Evolutionary conservation across 2,888 invertebrate genomes (phyloP).

Genomic region (Lordiphosa fenestrarum): DNA sequence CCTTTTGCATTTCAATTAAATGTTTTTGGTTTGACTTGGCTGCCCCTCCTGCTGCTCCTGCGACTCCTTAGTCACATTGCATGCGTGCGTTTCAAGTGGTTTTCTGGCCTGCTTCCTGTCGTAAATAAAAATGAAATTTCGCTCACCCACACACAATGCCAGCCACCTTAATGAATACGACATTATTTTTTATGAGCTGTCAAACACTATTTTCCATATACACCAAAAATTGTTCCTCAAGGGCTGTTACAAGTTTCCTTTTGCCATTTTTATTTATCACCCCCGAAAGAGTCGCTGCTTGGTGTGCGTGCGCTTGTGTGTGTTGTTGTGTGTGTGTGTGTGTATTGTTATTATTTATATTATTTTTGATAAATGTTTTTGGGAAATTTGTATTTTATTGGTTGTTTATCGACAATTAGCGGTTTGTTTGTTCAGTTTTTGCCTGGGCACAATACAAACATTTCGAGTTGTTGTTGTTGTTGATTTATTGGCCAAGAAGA

Average conservation of each 20-base stretch:
- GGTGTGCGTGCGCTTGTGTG: slow-evolving; percentile 13
- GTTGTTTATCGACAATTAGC: slow-evolving; percentile 73
- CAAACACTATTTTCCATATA: slow-evolving; percentile 76
- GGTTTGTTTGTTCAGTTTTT: slow-evolving; percentile 59
- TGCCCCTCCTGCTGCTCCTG: not conserved
- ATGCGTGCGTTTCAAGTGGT: slow-evolving; percentile 69
- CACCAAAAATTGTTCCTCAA: slow-evolving; percentile 24
- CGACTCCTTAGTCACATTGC: slow-evolving; percentile 26
- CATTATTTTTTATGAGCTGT: slow-evolving; percentile 77
- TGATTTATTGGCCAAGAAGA: slow-evolving; percentile 32
- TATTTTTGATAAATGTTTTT: slow-evolving; percentile 72
- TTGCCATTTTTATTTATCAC: slow-evolving; percentile 65
- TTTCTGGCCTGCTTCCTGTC: slow-evolving; percentile 63
- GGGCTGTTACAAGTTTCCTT: slow-evolving; percentile 55
- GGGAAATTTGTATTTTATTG: slow-evolving; percentile 73
- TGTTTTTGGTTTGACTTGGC: slow-evolving; percentile 40
- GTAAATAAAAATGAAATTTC: slow-evolving; percentile 67
- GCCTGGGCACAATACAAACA: slow-evolving; percentile 31
- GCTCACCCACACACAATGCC: slow-evolving; percentile 36
- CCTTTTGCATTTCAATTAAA: slow-evolving; percentile 56
- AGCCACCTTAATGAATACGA: slow-evolving; percentile 71
- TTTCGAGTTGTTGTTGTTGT: slow-evolving; percentile 3
- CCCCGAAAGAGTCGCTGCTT: slow-evolving; percentile 37
- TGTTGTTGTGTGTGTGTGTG: slow-evolving; percentile 27
- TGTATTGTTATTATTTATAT: slow-evolving; percentile 70